Percentiles rank a stretch among this genome's conserved stretches.
These are phyloP conservation scores for Campaea margaritaria DNA, from an alignment of 2,888 invertebrate species.

Conservation along the genomic window DNA sequence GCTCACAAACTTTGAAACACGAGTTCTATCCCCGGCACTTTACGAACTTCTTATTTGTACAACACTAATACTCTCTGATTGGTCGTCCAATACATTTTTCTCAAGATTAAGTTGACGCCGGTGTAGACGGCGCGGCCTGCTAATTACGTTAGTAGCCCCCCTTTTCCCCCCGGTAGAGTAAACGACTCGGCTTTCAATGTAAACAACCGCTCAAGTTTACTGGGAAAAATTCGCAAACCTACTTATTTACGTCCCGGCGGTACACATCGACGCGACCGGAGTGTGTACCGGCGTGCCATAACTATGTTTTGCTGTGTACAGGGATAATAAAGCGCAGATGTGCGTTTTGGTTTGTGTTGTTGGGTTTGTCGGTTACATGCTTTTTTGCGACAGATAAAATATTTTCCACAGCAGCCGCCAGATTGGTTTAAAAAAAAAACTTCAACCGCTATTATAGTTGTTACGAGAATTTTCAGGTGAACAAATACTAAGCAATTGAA, in stretches of 20 bases:
- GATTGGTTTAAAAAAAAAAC: constrained; percentile 10
- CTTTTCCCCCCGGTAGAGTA: constrained; percentile 63
- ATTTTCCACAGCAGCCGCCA: constrained; percentile 9
- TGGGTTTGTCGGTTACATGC: constrained; percentile 13
- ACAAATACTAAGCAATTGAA: constrained; percentile 9
- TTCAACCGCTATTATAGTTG: not conserved
- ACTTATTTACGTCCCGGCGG: constrained; percentile 77
- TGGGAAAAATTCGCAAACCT: constrained; percentile 79
- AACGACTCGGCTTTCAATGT: constrained; percentile 80
- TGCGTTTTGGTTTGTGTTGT: constrained; percentile 35
- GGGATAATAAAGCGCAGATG: constrained; percentile 41
- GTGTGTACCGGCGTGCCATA: constrained; percentile 52
- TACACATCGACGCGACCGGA: constrained; percentile 56
- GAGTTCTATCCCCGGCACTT: constrained; percentile 44
- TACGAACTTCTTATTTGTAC: constrained; percentile 47
- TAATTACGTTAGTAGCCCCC: constrained; percentile 78
- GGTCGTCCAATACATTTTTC: constrained; percentile 60
- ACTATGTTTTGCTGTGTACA: constrained; percentile 46
- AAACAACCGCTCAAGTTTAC: constrained; percentile 80
- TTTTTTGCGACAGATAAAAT: constrained; percentile 13
- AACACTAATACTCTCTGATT: constrained; percentile 56
- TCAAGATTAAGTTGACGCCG: constrained; percentile 64
- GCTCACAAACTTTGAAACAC: constrained; percentile 39
- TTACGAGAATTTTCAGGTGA: constrained; percentile 1
- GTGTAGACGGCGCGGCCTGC: constrained; percentile 66